Conservation (phyloP, 2,888 invertebrate genomes). For the Netelia virgata region DNA sequence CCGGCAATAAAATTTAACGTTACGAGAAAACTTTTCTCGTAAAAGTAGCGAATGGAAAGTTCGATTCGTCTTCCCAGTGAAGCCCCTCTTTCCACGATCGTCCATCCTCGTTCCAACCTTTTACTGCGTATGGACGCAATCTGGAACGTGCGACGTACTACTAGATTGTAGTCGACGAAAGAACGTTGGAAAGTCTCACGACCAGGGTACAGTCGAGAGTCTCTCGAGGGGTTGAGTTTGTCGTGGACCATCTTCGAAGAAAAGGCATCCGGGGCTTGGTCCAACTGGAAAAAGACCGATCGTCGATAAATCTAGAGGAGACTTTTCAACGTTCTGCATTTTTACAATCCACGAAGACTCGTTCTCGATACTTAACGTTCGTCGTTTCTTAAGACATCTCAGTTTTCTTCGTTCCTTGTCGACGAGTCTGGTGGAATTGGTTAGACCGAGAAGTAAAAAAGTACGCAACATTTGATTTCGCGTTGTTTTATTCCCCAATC, state of each 20-base stretch:
- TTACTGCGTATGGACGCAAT: slow-evolving; percentile 46
- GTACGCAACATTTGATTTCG: slow-evolving; percentile 27
- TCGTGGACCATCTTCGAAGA: slow-evolving; percentile 29
- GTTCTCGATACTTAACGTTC: no score
- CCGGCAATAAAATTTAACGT: slow-evolving; percentile 38
- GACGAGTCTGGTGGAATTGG: not conserved
- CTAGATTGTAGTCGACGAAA: not conserved
- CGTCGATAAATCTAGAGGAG: slow-evolving; percentile 48
- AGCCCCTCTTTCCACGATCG: slow-evolving; percentile 3
- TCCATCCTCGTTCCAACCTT: slow-evolving; percentile 32
- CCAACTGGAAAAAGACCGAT: slow-evolving; percentile 24
- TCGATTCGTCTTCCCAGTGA: slow-evolving; percentile 21
- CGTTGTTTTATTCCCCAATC: not conserved
- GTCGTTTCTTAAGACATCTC: no score
- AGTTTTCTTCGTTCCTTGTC: not conserved
- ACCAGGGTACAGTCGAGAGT: slow-evolving; percentile 23
- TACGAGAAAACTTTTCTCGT: slow-evolving; percentile 40
- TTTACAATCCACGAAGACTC: slow-evolving; percentile 3
- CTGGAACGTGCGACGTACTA: slow-evolving; percentile 30
- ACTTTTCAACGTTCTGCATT: slow-evolving; percentile 36
- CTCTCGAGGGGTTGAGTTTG: slow-evolving; percentile 22
- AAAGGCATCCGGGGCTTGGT: not conserved
- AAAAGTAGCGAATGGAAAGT: slow-evolving; percentile 41
- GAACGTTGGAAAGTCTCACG: slow-evolving; percentile 23
- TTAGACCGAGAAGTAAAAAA: slow-evolving; percentile 19